Conservation (phyloP, 2,797 vertebrate genomes). For the Propithecus perrieri region DNA sequence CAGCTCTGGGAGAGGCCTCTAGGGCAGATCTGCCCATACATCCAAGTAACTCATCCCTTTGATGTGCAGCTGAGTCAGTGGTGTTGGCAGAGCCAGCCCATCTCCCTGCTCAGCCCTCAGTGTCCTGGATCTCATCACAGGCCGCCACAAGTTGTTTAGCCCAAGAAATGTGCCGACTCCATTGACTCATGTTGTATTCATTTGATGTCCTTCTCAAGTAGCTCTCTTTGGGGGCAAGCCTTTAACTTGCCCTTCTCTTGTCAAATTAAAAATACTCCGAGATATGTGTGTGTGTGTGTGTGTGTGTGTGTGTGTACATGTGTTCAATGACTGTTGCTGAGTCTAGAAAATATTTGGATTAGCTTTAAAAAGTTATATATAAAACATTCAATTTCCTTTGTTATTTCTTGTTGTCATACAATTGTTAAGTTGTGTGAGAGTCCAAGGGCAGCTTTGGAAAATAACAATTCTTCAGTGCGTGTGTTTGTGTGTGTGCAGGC, state of each 20-base stretch:
- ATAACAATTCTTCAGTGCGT: not conserved
- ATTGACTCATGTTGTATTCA: not conserved
- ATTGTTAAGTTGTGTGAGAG: constrained; percentile 55
- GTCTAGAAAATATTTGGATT: constrained; percentile 51
- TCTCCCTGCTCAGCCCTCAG: not conserved
- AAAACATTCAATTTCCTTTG: not conserved
- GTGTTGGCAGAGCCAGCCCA: not conserved
- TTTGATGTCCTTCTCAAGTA: not conserved
- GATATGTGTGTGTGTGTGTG: not conserved
- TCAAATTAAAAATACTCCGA: not conserved
- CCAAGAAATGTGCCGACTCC: not conserved
- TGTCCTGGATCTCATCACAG: constrained; percentile 18
- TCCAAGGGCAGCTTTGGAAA: constrained; percentile 58
- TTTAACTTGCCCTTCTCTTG: not conserved
- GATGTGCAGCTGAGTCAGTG: not conserved
- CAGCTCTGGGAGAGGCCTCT: not conserved
- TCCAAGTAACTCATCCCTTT: not conserved
- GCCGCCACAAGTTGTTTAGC: not conserved
- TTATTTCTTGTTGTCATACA: constrained; percentile 17
- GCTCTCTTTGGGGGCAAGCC: not conserved
- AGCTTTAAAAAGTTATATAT: constrained; percentile 19
- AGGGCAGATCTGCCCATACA: not conserved
- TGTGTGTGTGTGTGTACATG: not conserved
- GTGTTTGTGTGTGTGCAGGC: not conserved
- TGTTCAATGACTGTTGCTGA: constrained; percentile 26